phyloP scores from a whole-genome alignment of 2,888 invertebrate genomes.

The Eucera pruinosa region DNA sequence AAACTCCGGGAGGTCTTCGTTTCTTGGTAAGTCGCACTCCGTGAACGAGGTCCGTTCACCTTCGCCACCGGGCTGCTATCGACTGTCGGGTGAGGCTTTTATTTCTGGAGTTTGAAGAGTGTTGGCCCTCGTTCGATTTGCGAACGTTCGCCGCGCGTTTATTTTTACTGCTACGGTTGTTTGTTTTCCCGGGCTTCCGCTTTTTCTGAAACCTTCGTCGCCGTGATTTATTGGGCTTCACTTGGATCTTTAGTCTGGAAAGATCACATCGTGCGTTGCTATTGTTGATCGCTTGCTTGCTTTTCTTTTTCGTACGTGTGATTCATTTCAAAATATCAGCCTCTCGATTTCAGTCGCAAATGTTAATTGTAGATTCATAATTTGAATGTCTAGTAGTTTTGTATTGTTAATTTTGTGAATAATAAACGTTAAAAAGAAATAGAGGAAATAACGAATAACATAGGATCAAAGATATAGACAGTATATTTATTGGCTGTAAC shows the following conservation, averaged over 20 bases:
- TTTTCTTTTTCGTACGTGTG: not conserved
- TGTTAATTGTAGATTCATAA: no score
- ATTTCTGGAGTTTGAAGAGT: constrained; percentile 38
- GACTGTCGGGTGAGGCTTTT: constrained; percentile 43
- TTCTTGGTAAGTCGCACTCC: constrained; percentile 38
- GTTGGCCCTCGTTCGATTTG: constrained; percentile 37
- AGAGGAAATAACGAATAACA: no score
- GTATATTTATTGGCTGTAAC: no score
- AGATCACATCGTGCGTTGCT: not conserved
- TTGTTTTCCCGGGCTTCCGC: constrained; percentile 29
- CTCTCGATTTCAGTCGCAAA: no score
- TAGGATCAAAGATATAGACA: no score
- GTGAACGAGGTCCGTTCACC: constrained; percentile 59
- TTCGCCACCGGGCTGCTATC: constrained; percentile 36
- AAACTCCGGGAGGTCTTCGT: constrained; percentile 52
- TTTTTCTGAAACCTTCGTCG: constrained; percentile 20
- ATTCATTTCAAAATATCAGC: no score
- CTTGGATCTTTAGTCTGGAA: not conserved
- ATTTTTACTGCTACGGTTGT: constrained; percentile 33
- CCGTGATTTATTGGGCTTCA: constrained; percentile 34
- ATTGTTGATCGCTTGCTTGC: not conserved
- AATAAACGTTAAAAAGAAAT: no score
- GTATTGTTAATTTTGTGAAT: no score
- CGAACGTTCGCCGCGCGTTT: constrained; percentile 17
- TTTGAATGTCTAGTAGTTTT: no score